These are phyloP conservation scores for Microtus oregoni DNA, from an alignment of 2,113 vertebrate species.

Conservation along the genomic window DNA sequence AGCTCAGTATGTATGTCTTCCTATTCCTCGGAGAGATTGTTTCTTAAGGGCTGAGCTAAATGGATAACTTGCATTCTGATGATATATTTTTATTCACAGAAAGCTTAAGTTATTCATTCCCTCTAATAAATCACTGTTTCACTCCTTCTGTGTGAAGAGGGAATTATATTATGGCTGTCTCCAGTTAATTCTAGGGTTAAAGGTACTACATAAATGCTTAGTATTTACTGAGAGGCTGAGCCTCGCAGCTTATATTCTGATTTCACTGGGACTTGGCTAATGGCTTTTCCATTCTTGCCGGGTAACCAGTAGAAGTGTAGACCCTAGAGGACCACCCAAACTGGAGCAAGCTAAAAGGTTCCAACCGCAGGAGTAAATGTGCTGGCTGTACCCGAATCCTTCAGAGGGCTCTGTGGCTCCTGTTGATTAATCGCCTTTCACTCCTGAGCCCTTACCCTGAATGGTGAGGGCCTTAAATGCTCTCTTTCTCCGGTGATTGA, in stretches of 20 bases:
- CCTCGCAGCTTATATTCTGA: neutral
- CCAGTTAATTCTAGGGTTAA: neutral
- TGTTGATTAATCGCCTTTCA: conserved; percentile 36
- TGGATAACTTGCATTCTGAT: conserved; percentile 30
- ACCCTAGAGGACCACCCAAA: conserved; percentile 10
- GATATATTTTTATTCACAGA: conserved; percentile 31
- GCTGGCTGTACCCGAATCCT: neutral
- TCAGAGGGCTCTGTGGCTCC: neutral
- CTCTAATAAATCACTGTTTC: conserved; percentile 46
- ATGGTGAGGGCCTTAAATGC: conserved; percentile 16
- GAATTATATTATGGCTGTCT: neutral
- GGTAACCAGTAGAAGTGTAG: neutral
- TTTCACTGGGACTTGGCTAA: conserved; percentile 37
- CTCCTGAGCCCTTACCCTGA: conserved; percentile 15
- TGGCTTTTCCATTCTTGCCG: conserved; percentile 53
- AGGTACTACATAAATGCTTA: neutral
- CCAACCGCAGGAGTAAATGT: neutral
- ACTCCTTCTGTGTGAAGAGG: neutral
- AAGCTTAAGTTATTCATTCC: neutral
- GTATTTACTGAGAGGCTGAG: neutral
- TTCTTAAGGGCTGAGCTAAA: conserved; percentile 10
- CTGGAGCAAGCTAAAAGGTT: neutral
- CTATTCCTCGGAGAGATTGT: neutral
- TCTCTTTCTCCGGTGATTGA: neutral
- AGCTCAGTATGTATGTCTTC: neutral